Evolutionary conservation across 2,888 invertebrate species (phyloP).

Genomic region (Torymus texanus): DNA sequence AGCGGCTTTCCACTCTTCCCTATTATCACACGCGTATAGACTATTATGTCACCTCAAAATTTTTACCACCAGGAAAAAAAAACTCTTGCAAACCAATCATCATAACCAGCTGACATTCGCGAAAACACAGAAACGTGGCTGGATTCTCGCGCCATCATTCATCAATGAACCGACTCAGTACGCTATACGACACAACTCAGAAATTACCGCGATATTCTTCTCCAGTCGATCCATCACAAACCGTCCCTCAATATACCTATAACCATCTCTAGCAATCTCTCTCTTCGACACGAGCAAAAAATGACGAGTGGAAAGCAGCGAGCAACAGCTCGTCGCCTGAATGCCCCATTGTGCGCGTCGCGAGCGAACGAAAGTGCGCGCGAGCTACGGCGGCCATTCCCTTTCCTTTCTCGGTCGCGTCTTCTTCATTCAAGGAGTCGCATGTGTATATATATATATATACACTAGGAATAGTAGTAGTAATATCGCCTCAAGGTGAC

Average conservation of each 20-base stretch:
- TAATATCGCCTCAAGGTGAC: slow-evolving; percentile 49
- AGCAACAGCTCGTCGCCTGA: slow-evolving; percentile 4
- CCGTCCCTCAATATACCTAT: background rate
- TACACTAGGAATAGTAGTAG: no score
- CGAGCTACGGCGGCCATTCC: slow-evolving; percentile 33
- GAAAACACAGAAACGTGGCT: no score
- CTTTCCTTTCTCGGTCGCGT: slow-evolving; percentile 47
- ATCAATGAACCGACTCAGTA: no score
- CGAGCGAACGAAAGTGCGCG: slow-evolving; percentile 50
- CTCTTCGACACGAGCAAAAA: background rate
- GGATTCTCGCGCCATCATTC: no score
- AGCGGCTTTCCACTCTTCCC: no score
- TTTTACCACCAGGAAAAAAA: no score
- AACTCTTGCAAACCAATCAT: no score
- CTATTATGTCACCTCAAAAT: no score
- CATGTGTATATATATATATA: background rate
- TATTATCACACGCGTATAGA: no score
- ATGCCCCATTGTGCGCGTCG: slow-evolving; percentile 48
- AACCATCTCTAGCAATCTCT: background rate
- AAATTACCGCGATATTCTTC: slow-evolving; percentile 43
- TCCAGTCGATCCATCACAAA: slow-evolving; percentile 32
- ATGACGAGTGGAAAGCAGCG: slow-evolving; percentile 16
- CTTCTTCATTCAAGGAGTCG: background rate
- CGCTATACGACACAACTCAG: background rate
- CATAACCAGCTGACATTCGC: no score